Evolutionary conservation across 2,888 invertebrate genomes (phyloP).

Genomic region (Caenorhabditis sp.): DNA sequence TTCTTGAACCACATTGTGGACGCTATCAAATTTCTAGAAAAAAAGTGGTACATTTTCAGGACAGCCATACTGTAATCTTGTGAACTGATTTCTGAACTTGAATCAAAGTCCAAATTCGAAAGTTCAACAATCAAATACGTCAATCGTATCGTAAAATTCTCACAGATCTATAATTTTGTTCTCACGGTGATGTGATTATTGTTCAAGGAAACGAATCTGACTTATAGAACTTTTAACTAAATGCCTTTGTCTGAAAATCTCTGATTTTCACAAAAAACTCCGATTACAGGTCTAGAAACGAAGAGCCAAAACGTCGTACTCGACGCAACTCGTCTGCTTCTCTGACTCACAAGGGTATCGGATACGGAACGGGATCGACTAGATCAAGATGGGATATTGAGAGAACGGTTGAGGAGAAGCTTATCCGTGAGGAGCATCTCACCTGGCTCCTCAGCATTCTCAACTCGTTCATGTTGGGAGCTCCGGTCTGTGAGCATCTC

Average conservation of each 20-base stretch:
- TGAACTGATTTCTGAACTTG: no score
- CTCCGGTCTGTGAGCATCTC: slow-evolving; percentile 58
- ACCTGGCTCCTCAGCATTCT: slow-evolving; percentile 82
- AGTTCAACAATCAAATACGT: not conserved
- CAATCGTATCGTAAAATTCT: not conserved
- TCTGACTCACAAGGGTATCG: slow-evolving; percentile 73
- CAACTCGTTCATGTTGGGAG: slow-evolving; percentile 76
- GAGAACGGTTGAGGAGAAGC: slow-evolving; percentile 79
- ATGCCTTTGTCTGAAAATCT: not conserved
- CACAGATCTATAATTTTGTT: not conserved
- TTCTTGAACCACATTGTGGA: not conserved
- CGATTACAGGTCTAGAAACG: slow-evolving; percentile 58
- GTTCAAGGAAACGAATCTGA: not conserved
- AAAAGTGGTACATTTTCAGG: no score
- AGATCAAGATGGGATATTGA: slow-evolving; percentile 82
- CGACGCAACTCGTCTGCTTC: slow-evolving; percentile 69
- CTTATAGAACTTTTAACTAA: not conserved
- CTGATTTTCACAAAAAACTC: not conserved
- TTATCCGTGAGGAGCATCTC: slow-evolving; percentile 81
- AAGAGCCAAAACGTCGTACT: slow-evolving; percentile 65
- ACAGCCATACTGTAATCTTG: no score
- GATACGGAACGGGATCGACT: slow-evolving; percentile 83
- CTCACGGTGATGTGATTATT: not conserved
- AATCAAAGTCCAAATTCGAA: no score
- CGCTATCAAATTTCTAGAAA: not conserved